These are phyloP conservation scores for Coregonus ussuriensis DNA, from an alignment of 2,797 vertebrate species.

Conservation along the genomic window DNA sequence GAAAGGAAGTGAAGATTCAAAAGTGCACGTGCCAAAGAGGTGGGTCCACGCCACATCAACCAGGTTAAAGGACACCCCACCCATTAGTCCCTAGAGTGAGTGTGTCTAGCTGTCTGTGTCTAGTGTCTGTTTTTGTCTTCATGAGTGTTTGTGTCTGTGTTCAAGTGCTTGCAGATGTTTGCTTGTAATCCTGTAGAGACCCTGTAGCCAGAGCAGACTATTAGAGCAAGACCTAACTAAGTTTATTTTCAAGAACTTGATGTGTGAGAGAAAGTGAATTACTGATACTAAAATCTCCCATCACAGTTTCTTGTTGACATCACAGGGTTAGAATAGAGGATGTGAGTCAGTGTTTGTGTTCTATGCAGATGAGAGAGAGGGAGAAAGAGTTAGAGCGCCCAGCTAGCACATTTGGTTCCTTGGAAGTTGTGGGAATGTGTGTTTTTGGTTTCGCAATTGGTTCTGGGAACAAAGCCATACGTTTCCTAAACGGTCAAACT, in stretches of 20 bases:
- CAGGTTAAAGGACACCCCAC: background rate
- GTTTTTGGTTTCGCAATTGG: no score
- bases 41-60: background rate
- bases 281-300: background rate
- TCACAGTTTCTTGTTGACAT: no score
- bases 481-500: no score
- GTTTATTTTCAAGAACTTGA: background rate
- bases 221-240: background rate
- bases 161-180: background rate
- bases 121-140: background rate
- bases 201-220: background rate
- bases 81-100: background rate
- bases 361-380: no score
- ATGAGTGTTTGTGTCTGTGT: background rate
- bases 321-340: background rate
- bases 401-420: no score
- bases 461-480: no score
- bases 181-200: background rate
- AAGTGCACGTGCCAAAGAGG: background rate
- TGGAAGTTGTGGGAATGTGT: no score
- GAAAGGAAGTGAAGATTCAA: slow-evolving; percentile 2
- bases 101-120: background rate
- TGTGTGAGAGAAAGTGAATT: background rate
- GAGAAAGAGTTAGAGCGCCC: no score
- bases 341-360: background rate